These are phyloP conservation scores for Trachelus iudaicus DNA, from an alignment of 2,888 invertebrate genomes.

Conservation along the genomic window DNA sequence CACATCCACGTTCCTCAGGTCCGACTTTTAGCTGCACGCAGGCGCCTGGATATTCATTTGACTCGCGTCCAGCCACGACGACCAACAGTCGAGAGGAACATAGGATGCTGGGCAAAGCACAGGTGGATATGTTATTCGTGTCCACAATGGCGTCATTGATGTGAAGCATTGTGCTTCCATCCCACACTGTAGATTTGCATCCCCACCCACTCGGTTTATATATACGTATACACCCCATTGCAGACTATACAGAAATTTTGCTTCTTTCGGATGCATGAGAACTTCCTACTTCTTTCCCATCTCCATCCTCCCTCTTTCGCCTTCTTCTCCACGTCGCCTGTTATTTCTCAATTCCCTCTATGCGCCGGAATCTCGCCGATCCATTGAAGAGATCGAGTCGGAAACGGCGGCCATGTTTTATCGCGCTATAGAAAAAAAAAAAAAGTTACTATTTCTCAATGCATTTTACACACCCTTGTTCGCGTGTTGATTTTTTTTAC, in stretches of 20 bases:
- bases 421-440: not conserved
- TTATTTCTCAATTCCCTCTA: not conserved
- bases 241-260: not conserved
- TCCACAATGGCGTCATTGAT: conserved; percentile 59
- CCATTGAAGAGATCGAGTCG: not conserved
- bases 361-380: not conserved
- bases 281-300: conserved; percentile 35
- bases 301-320: conserved; percentile 20
- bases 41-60: conserved; percentile 45
- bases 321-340: conserved; percentile 3
- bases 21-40: not conserved
- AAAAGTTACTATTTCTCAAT: not conserved
- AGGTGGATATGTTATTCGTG: conserved; percentile 59
- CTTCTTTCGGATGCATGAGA: conserved; percentile 13
- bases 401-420: not conserved
- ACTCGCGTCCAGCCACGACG: conserved; percentile 43
- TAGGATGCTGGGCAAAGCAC: conserved; percentile 43
- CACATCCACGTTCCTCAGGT: not conserved
- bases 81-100: conserved; percentile 42
- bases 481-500: not conserved
- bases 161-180: conserved; percentile 56
- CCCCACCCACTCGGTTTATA: conserved; percentile 6
- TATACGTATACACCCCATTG: not conserved
- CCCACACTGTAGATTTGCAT: conserved; percentile 53
- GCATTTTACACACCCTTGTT: too few species aligned